These are phyloP conservation scores for Apamea anceps DNA, from an alignment of 2,888 invertebrate species.

Conservation along the genomic window DNA sequence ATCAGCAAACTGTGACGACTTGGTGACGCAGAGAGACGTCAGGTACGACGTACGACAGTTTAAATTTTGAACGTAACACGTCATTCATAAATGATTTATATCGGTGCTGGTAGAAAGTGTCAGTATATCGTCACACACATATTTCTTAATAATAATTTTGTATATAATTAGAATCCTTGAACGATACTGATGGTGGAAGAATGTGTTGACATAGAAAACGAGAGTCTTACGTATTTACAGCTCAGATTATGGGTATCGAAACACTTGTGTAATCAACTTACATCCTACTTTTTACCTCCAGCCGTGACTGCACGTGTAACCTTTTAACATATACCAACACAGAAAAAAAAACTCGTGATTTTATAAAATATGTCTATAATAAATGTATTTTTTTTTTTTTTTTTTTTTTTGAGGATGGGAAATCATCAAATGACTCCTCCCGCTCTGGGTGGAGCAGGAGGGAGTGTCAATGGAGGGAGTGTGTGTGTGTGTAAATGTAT, in stretches of 20 bases:
- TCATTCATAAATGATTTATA: constrained; percentile 6
- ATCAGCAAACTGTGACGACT: constrained; percentile 25
- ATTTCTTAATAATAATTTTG: neutral
- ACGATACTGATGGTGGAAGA: neutral
- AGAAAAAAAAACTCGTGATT: neutral
- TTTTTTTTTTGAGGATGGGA: too few relatives aligned
- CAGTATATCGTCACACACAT: neutral
- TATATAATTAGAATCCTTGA: neutral
- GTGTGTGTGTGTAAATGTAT: too few relatives aligned
- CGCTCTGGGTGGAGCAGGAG: too few relatives aligned
- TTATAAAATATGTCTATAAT: neutral
- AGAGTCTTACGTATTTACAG: neutral
- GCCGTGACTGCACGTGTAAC: neutral
- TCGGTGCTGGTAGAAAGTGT: neutral
- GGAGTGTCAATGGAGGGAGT: too few relatives aligned
- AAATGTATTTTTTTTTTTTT: too few relatives aligned
- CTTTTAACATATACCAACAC: neutral
- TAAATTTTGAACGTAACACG: neutral
- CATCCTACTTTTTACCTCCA: neutral
- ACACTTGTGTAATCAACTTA: neutral
- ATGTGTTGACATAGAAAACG: neutral
- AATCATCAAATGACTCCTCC: too few relatives aligned
- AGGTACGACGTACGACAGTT: neutral
- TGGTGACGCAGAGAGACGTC: constrained; percentile 39
- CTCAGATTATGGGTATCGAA: too few relatives aligned